Base-by-base conservation (phyloP, 2,113 vertebrate species). In the Dicerorhinus sumatrensis region DNA sequence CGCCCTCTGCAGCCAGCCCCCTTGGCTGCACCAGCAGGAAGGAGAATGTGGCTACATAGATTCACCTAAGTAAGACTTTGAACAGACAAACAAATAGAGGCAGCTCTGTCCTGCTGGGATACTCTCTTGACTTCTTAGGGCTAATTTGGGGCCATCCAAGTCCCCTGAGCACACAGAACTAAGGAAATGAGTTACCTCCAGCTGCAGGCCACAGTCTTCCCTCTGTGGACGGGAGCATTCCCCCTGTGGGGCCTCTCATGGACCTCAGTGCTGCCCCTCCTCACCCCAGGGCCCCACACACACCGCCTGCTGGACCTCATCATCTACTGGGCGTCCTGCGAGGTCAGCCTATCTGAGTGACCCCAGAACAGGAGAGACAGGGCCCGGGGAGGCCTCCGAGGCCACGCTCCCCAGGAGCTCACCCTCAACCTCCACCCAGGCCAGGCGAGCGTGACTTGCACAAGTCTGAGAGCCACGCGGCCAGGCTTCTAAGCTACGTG, bases 1-100 rank as follows among this genome's bases (percentile, higher is more conserved):
- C 0, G 1, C 39, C 31, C 25, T 29, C 12, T 8, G 46, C 46
- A 18, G 46, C 27, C 46, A 10, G 11, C 12, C 0, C 14, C 29
- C 3, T n/a, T 0, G 0, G 27, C 42, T n/a, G 27, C 9, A 14
- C 0, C 11, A 17, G 27, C 63, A 27, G 63, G 8, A 75, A 21
- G 60, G 16, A n/a, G 20, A 27, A 76, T 3, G 5, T 2, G 10
- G 46, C 72, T 33, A 0, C 16, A 7, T 13, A 1, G 1, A 21
- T 14, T 46, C 23, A 1, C 21, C 21, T 2, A 36, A 0, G 11
- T 5, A 27, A 60, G 21, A 16, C 21, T 63, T 51, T 13, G 6
- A n/a, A 36, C 56, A 79, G 31, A 39, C 75, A 54, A 8, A 25
- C 11, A 31, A 20, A 16, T 6, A 62, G 9, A 33, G 42, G 36